A percentile compares a stretch with the other conserved stretches of the same genome.
Conservation (phyloP, 1,140 invertebrate species). For the Campoletis sonorensis region DNA sequence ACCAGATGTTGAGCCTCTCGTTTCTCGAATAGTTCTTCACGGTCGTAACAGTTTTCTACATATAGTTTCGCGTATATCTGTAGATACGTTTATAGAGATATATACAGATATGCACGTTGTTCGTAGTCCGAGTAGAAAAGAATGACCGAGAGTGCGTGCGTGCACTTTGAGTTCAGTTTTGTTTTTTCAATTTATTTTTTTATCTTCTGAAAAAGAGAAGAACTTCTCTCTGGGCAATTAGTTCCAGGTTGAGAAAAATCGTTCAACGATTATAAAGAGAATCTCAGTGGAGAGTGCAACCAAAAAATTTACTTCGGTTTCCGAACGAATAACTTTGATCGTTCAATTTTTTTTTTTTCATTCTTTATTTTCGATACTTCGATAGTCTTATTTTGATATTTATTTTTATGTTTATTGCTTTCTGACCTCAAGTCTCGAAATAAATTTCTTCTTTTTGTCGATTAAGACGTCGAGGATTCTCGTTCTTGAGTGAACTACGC, state of each 20-base stretch:
- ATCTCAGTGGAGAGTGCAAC: too few relatives aligned
- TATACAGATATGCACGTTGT: not conserved
- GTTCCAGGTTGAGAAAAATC: constrained; percentile 7
- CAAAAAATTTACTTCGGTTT: not conserved
- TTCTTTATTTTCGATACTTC: too few relatives aligned
- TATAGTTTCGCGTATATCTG: not conserved
- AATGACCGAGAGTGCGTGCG: not conserved
- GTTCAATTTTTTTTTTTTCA: too few relatives aligned
- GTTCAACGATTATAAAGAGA: not conserved
- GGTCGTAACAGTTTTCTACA: constrained; percentile 45
- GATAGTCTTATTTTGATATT: not conserved
- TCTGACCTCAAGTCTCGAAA: not conserved
- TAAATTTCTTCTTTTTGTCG: not conserved
- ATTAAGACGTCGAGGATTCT: not conserved
- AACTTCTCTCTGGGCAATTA: not conserved
- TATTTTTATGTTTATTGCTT: not conserved
- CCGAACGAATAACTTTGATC: not conserved
- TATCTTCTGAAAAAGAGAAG: not conserved
- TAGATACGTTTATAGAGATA: constrained; percentile 3
- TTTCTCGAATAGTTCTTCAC: constrained; percentile 45
- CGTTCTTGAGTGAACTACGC: not conserved
- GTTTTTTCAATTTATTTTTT: not conserved
- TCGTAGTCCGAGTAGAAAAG: not conserved
- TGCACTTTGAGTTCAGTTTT: constrained; percentile 12
- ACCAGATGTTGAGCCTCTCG: constrained; percentile 36